These are phyloP conservation scores for Patella pellucida DNA, from an alignment of 2,888 invertebrate genomes.

Conservation along the genomic window DNA sequence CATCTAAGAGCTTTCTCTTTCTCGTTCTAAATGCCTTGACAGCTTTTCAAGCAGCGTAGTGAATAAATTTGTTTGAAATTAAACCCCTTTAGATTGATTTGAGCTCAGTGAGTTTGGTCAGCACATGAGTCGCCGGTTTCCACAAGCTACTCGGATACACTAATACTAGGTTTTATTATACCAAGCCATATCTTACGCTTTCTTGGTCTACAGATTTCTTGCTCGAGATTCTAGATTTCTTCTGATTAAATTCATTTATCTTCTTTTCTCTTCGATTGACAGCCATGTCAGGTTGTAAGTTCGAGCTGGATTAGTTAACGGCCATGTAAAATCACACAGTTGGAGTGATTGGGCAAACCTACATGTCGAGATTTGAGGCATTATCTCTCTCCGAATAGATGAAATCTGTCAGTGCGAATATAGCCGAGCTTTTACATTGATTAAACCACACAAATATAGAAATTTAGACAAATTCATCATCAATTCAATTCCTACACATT, in stretches of 20 bases:
- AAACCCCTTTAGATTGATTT: too few species aligned
- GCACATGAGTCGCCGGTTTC: too few species aligned
- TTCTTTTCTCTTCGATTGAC: slow-evolving; percentile 7
- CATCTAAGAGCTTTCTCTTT: too few species aligned
- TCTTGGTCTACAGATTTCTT: too few species aligned
- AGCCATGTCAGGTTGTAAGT: slow-evolving; percentile 7
- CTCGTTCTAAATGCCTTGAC: too few species aligned
- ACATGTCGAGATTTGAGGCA: neutral
- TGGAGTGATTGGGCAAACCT: neutral
- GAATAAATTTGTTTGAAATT: too few species aligned
- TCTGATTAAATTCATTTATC: slow-evolving; percentile 9
- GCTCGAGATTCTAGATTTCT: too few species aligned
- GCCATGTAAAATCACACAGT: neutral
- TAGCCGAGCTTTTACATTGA: slow-evolving; percentile 1
- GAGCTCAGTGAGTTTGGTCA: too few species aligned
- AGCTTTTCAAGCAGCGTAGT: too few species aligned
- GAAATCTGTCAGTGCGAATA: slow-evolving; percentile 4
- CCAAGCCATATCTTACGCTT: too few species aligned
- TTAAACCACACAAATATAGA: neutral
- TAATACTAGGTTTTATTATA: too few species aligned
- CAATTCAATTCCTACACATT: neutral
- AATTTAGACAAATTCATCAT: slow-evolving; percentile 4
- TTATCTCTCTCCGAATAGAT: neutral
- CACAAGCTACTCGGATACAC: too few species aligned
- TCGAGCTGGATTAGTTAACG: slow-evolving; percentile 1